Base-by-base conservation (phyloP, 2,113 vertebrate genomes). In the Castor canadensis region DNA sequence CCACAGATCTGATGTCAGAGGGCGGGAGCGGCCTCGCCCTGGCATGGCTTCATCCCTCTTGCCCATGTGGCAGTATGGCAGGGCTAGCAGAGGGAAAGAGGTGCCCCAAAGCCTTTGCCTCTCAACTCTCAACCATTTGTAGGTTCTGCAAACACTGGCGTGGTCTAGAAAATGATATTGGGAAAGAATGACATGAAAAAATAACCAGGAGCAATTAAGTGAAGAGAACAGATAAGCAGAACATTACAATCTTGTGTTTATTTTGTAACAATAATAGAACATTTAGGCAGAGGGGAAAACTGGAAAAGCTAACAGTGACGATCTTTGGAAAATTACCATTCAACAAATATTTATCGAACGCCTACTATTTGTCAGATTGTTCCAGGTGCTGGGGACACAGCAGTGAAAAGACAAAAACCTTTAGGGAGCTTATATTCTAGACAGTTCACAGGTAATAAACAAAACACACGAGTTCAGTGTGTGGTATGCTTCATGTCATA, bases 281-380 rank as follows among this genome's bases (percentile, higher is more conserved):
- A 79, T 82, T 95, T 72, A 72, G 94, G 81, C 62, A 62, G 76
- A 87, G 60, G 58, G 40, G 20, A 30, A 35, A 72, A 62, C 75
- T 95, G 97, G 96, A 97, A 97, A 95, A 95, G 84, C 82, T 35
- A 93, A 95, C 94, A 91, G 77, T 11, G 49, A 38, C 71, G 91
- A 94, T 96, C 77, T 97, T 90, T 83, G 95, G 85, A 95, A 86
- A 85, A 35, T 60, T 95, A 83, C 95, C 93, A 62, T 47, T 93
- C 64, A 24, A 49, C 92, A 96, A 97, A 95, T 96, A 96, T 86
- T 90, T 96, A 79, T 56, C 38, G 60, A 93, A 47, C 17, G 66
- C 30, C 64, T 81, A 30, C 38, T 87, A 28, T 43, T 43, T 84
- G 69, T 82, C 72, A 66, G 52, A 20, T n/a, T 56, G 30, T 49